Evolutionary conservation across 2,888 invertebrate species (phyloP).

Genomic region (Tetrapedia diversipes): DNA sequence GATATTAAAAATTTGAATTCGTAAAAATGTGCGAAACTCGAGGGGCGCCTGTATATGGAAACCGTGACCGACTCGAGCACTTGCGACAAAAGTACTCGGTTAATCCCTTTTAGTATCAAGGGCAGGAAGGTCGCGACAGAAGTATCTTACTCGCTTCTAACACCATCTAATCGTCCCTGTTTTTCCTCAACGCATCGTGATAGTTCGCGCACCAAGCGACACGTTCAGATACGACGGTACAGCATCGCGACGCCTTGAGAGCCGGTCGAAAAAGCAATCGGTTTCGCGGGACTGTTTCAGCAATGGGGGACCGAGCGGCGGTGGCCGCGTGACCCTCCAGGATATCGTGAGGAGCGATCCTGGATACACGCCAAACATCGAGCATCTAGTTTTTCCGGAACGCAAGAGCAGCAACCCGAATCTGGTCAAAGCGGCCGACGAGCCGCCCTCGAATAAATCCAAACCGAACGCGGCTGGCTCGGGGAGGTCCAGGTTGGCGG

Average conservation of each 20-base stretch:
- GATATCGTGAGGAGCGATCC: constrained; percentile 83
- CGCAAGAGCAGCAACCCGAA: constrained; percentile 83
- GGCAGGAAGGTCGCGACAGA: too few relatives aligned
- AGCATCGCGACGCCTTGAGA: neutral
- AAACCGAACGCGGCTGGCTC: constrained; percentile 70
- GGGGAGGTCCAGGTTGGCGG: constrained; percentile 83
- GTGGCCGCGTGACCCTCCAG: constrained; percentile 77
- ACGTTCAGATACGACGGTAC: neutral
- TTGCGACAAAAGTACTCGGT: too few relatives aligned
- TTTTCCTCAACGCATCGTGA: too few relatives aligned
- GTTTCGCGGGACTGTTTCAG: constrained; percentile 58
- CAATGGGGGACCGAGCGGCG: constrained; percentile 72
- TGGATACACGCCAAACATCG: constrained; percentile 85
- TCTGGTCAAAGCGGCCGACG: constrained; percentile 72
- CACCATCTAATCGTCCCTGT: too few relatives aligned
- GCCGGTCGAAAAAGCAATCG: constrained; percentile 20
- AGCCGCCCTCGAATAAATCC: constrained; percentile 71
- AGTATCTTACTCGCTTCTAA: too few relatives aligned
- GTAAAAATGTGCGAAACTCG: too few relatives aligned
- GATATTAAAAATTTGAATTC: too few relatives aligned
- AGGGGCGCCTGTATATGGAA: too few relatives aligned
- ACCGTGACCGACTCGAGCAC: too few relatives aligned
- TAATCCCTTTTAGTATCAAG: too few relatives aligned
- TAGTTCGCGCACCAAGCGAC: too few relatives aligned
- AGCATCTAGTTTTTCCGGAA: constrained; percentile 85